A percentile compares a stretch with the other conserved stretches of the same genome.
These are phyloP conservation scores for Zaprionus tsacasi DNA, from an alignment of 1,140 invertebrate species.

Conservation along the genomic window DNA sequence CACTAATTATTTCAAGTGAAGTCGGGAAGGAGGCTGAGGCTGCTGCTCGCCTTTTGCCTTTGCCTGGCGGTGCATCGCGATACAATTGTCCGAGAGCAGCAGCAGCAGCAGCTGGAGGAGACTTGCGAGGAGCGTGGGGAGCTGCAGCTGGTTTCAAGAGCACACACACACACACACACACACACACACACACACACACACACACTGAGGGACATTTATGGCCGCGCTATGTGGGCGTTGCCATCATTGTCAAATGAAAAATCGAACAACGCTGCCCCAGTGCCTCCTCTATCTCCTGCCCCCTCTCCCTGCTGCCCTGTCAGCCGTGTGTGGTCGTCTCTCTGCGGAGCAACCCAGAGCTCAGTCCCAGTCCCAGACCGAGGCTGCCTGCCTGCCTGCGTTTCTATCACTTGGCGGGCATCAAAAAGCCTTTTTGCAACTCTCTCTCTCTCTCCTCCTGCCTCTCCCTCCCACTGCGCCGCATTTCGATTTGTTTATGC, in stretches of 20 bases:
- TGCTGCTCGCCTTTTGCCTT: slow-evolving; percentile 41
- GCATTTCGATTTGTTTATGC: slow-evolving; percentile 70
- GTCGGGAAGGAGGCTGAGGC: slow-evolving; percentile 29
- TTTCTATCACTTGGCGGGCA: slow-evolving; percentile 75
- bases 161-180: slow-evolving; percentile 31
- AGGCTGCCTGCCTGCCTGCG: slow-evolving; percentile 3
- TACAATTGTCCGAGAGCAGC: slow-evolving; percentile 62
- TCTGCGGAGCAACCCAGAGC: not conserved
- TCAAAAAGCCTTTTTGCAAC: slow-evolving; percentile 58
- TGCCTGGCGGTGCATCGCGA: slow-evolving; percentile 77
- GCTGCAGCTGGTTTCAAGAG: slow-evolving; percentile 4
- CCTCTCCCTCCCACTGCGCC: slow-evolving; percentile 50
- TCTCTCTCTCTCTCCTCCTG: not conserved
- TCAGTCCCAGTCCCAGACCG: not conserved
- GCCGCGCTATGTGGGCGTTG: slow-evolving; percentile 59
- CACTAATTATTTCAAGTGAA: slow-evolving; percentile 52
- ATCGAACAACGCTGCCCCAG: slow-evolving; percentile 48
- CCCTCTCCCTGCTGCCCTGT: not conserved
- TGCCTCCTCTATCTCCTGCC: not conserved
- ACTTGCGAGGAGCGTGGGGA: not conserved
- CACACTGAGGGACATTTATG: slow-evolving; percentile 60
- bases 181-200: slow-evolving; percentile 24
- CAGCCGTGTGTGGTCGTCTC: slow-evolving; percentile 34
- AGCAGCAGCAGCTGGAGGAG: too few species aligned
- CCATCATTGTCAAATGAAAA: slow-evolving; percentile 77